A percentile compares a stretch with the other conserved stretches of the same genome.
phyloP scores from a whole-genome alignment of 2,113 vertebrate genomes.

The Bucco capensis region DNA sequence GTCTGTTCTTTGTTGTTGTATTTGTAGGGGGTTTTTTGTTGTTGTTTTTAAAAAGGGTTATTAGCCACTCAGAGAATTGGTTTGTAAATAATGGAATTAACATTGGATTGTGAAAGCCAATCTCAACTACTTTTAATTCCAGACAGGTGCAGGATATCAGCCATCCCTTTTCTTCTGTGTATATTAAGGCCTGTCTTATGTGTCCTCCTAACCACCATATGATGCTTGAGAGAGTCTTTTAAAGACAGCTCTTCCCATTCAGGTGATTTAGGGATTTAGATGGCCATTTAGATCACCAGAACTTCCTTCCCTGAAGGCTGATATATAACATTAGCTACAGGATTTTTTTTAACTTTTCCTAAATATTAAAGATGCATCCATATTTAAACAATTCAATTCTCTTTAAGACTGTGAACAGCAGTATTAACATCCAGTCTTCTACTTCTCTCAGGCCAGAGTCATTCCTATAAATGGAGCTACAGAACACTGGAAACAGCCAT shows the following conservation, averaged over 20 bases:
- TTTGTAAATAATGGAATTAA: background rate
- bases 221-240: background rate
- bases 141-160: background rate
- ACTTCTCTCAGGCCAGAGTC: background rate
- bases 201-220: rapidly evolving
- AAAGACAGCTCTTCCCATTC: background rate
- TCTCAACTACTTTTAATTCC: background rate
- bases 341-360: background rate
- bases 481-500: background rate
- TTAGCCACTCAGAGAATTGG: background rate
- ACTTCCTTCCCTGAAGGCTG: background rate
- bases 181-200: background rate
- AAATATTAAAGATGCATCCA: background rate
- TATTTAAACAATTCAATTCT: background rate
- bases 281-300: background rate
- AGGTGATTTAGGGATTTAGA: background rate
- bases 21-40: too few species aligned
- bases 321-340: background rate
- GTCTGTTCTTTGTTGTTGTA: too few species aligned
- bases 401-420: background rate
- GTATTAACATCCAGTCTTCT: background rate
- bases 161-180: background rate
- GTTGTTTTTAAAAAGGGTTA: too few species aligned
- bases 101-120: background rate
- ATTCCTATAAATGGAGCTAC: background rate